Conservation (phyloP, 2,888 invertebrate genomes). For the Cremastinae sp. region DNA sequence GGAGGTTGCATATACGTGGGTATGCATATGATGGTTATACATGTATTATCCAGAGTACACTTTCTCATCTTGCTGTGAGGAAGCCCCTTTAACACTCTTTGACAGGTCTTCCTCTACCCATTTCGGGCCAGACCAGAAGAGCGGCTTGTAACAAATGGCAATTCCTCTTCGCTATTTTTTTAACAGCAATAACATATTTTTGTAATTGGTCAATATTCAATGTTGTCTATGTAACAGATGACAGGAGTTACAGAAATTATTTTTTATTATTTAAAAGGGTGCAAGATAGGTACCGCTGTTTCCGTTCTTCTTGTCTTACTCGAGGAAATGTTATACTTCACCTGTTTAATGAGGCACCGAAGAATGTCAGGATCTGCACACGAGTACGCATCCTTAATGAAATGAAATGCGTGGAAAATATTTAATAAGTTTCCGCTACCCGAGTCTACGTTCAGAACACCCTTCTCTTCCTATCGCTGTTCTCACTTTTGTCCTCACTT, state of each 20-base stretch:
- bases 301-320: conserved; percentile 20
- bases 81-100: conserved; percentile 23
- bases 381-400: conserved; percentile 69
- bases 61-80: conserved; percentile 28
- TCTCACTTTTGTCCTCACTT: conserved; percentile 5
- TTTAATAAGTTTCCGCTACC: conserved; percentile 76
- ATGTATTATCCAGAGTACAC: conserved; percentile 34
- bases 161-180: too few relatives aligned
- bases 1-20: not conserved
- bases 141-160: too few relatives aligned
- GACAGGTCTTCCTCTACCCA: conserved; percentile 2
- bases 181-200: too few relatives aligned
- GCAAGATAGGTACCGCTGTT: conserved; percentile 21
- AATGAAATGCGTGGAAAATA: conserved; percentile 77
- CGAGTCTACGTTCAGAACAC: conserved; percentile 53
- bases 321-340: conserved; percentile 55
- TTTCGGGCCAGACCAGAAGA: conserved; percentile 52
- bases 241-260: too few relatives aligned
- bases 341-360: conserved; percentile 67
- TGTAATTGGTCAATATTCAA: too few relatives aligned
- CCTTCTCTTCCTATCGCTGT: conserved; percentile 35
- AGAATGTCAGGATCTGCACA: conserved; percentile 68
- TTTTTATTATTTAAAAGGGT: not conserved
- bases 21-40: conserved; percentile 1
- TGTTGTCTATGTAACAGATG: too few relatives aligned